These are phyloP conservation scores for Mythimna loreyi DNA, from an alignment of 2,888 invertebrate genomes.

Conservation along the genomic window DNA sequence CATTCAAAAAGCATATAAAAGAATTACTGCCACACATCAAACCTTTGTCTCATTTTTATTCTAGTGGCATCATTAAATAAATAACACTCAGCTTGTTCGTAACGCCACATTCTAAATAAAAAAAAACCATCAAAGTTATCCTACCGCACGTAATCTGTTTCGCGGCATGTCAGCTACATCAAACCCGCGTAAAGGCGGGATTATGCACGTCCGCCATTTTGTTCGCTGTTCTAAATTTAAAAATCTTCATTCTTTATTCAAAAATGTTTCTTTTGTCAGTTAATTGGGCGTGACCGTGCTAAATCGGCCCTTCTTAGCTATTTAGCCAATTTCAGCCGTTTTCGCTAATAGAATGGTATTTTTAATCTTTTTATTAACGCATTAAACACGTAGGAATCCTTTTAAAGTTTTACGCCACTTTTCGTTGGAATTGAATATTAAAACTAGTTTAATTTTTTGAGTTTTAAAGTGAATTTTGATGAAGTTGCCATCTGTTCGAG, in stretches of 20 bases:
- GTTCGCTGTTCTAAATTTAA: conserved; percentile 66
- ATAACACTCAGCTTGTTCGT: background rate
- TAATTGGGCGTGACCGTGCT: conserved; percentile 69
- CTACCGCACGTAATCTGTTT: conserved; percentile 39
- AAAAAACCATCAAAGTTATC: conserved; percentile 34
- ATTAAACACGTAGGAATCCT: conserved; percentile 57
- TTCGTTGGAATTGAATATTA: background rate
- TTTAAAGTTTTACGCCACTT: conserved; percentile 38
- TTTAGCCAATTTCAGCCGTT: conserved; percentile 55
- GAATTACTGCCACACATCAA: conserved; percentile 3
- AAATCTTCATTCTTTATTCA: conserved; percentile 62
- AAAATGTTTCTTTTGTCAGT: conserved; percentile 63
- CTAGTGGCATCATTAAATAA: conserved; percentile 7
- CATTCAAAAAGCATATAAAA: background rate
- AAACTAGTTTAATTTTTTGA: conserved; percentile 8
- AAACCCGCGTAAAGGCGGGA: conserved; percentile 56
- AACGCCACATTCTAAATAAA: conserved; percentile 13
- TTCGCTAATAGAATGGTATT: conserved; percentile 56
- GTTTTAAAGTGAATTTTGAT: background rate
- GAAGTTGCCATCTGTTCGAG: background rate
- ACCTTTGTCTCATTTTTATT: background rate
- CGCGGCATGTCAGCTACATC: conserved; percentile 32
- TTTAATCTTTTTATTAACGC: conserved; percentile 56
- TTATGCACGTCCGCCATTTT: conserved; percentile 67
- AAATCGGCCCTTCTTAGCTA: conserved; percentile 65